Base-by-base conservation (phyloP, 1,140 invertebrate species). In the Brachionus sp. region DNA sequence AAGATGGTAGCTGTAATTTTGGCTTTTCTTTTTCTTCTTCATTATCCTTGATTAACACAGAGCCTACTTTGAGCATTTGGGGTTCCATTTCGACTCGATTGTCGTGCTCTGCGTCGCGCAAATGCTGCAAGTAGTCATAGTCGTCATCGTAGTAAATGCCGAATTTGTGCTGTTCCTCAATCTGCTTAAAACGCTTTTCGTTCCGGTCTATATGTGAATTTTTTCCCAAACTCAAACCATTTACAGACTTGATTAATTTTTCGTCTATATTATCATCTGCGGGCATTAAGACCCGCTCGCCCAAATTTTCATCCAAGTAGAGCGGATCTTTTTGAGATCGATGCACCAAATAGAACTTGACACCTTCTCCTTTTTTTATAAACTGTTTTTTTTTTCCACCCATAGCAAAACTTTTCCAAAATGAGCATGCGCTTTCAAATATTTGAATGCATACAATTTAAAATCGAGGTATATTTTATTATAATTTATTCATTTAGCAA, bases 111-210 rank as follows among this genome's bases (percentile, higher is more conserved):
- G 29, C 29, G 85, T 94, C 93, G 86, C 92, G 92, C 66, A 98
- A 90, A 91, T 98, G 95, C 88, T 98, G 94, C 84, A 98, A 88
- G 87, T 98, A 98, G 87, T 98, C 92, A 87, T 97, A 98, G 85
- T 97, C 94, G 90, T 98, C 95, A 87, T 98, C 95, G 89, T 93
- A 98, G 87, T 93, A 96, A 77, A 98, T 93, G n/a, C 95, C 96
- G 92, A 92, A 97, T 88, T 96, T 95, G 33, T 91, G 88, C 85
- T 94, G 92, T 86, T 97, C 94, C 86, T 95, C 93, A 86, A 91
- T 92, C 0, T 90, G 88, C 29, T 84, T 84, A 29, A 62, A 25
- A 19, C 68, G 35, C 19, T 19, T 9, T 33, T 53, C 35, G 5
- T 33, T n/a, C 1, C n/a, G 39, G 19, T 37, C 16, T 6, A 29